Evolutionary conservation across 2,797 vertebrate genomes (phyloP).

Genomic region (Iguana delicatissima): DNA sequence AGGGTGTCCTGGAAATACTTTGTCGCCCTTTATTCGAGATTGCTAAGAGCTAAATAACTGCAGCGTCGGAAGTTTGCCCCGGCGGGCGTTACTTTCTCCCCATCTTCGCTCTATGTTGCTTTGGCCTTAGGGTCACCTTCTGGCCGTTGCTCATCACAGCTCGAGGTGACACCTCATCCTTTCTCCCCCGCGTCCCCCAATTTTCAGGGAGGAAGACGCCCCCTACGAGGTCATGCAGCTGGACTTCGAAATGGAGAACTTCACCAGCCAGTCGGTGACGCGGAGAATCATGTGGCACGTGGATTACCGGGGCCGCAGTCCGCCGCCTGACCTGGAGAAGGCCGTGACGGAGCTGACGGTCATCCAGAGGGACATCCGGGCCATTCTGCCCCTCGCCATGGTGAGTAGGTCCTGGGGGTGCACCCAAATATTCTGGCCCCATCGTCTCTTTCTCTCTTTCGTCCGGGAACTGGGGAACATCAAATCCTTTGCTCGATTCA

Average conservation of each 20-base stretch:
- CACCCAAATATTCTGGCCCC: neutral
- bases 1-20: too few species aligned
- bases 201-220: conserved; percentile 83
- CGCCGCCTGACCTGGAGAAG: conserved; percentile 91
- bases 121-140: neutral
- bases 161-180: neutral
- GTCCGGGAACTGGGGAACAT: too few species aligned
- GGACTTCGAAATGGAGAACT: conserved; percentile 99
- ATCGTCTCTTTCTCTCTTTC: too few species aligned
- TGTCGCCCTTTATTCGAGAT: too few species aligned
- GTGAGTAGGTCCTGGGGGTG: conserved; percentile 78
- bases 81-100: too few species aligned
- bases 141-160: neutral
- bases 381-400: conserved; percentile 97
- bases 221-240: conserved; percentile 95
- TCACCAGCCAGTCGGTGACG: conserved; percentile 98
- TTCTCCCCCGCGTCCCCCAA: neutral
- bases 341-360: conserved; percentile 96
- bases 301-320: conserved; percentile 91
- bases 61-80: too few species aligned
- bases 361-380: conserved; percentile 95
- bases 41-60: too few species aligned
- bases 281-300: conserved; percentile 99
- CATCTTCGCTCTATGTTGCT: too few species aligned
- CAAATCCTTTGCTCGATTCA: neutral